Base-by-base conservation (phyloP, 2,797 vertebrate species). In the Melanotaenia parkinsoni region DNA sequence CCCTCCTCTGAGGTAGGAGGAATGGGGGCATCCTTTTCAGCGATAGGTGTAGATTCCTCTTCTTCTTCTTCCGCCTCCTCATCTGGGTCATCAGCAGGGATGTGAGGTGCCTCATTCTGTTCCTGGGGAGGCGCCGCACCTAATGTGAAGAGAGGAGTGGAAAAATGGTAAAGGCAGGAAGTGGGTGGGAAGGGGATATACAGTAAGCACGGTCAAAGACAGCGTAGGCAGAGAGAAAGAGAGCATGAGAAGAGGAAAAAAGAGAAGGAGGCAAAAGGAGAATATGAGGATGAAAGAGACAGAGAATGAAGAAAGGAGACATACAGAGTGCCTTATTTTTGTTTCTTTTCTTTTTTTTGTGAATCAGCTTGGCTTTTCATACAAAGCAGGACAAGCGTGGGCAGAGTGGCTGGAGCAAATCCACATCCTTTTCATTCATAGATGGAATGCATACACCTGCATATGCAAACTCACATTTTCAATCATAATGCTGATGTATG, bases 91-190 rank as follows among this genome's bases (percentile, higher is more conserved):
- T 82, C 59, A 10, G 72, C 78, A 5, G 72, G 60, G 61, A 80
- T 70, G 66, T 62, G 71, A 35, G 65, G 81, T 0, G 35, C 56
- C 37, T 93, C 82, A 0, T 56, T 72, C 72, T 91, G 91, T 75
- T 91, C 88, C 87, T 90, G 89, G 68, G 88, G 82, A 65, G 91
- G 85, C 0, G 92, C 93, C n/a, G 94, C 94, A 35, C 94, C 93
- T 95, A 74, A 74, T 6, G 56, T 10, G 16, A 47, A 68, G 37
- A 68, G 60, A 82, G 26, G 18, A 78, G 45, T 8, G 58, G 35
- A 69, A 59, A 65, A 79, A 60, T 37, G 2, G 58, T 78, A 32
- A 64, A 70, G 56, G 69, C 43, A 72, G 58, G 72, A 70, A 77
- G 73, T 76, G 69, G 73, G 76, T 81, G 76, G 82, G 70, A 80